Percentiles rank a stretch among this genome's conserved stretches.
phyloP scores from a whole-genome alignment of 2,888 invertebrate species.

The Boloria selene region DNA sequence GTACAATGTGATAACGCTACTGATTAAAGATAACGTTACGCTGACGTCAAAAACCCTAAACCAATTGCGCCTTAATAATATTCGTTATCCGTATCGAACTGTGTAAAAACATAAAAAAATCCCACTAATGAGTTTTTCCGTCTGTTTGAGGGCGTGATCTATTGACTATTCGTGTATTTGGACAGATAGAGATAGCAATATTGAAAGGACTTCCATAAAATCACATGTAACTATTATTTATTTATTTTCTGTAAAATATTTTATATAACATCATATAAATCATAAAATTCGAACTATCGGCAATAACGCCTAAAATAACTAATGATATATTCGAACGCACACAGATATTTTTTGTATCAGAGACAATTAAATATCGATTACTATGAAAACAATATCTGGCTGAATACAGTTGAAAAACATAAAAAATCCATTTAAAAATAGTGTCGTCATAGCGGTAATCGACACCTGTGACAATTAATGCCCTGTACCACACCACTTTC shows the following conservation, averaged over 20 bases:
- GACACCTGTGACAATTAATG: slow-evolving; percentile 73
- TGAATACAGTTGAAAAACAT: slow-evolving; percentile 43
- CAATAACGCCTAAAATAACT: slow-evolving; percentile 6
- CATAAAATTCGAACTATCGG: background rate
- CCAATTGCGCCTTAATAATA: slow-evolving; percentile 33
- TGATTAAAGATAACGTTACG: slow-evolving; percentile 63
- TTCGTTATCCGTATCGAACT: slow-evolving; percentile 29
- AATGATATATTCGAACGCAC: slow-evolving; percentile 2
- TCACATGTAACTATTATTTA: background rate
- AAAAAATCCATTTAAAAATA: slow-evolving; percentile 54
- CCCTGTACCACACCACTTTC: slow-evolving; percentile 51
- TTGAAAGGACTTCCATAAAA: background rate
- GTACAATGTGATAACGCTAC: slow-evolving; percentile 66
- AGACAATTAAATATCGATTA: slow-evolving; percentile 32
- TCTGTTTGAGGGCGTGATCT: background rate
- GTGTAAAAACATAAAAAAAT: slow-evolving; percentile 18
- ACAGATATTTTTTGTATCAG: background rate
- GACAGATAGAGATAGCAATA: too few species aligned
- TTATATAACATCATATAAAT: background rate
- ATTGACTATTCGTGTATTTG: background rate
- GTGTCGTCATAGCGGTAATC: slow-evolving; percentile 57
- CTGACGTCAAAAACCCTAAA: slow-evolving; percentile 34
- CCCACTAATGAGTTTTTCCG: slow-evolving; percentile 18
- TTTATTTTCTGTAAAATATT: background rate
- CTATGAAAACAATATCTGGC: slow-evolving; percentile 23